Evolutionary conservation across 2,797 vertebrate genomes (phyloP).

Genomic region (Danio albolineatus): DNA sequence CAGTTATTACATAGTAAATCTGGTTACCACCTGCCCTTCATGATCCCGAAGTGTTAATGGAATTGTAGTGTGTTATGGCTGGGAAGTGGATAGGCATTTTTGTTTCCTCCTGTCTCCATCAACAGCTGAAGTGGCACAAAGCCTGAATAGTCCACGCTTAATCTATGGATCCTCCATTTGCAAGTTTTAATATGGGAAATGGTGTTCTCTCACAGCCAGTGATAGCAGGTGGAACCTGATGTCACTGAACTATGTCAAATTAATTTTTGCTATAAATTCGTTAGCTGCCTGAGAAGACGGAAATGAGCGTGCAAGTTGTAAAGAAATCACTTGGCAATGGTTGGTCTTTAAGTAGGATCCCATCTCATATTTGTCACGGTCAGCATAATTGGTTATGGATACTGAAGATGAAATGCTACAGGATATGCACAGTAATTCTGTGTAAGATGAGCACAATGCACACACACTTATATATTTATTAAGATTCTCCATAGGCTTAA

Average conservation of each 20-base stretch:
- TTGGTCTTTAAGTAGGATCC: neutral
- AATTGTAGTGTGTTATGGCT: constrained; percentile 60
- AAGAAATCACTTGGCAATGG: constrained; percentile 17
- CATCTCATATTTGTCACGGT: constrained; percentile 3
- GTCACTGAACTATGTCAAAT: constrained; percentile 7
- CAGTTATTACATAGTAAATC: neutral
- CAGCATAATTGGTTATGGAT: constrained; percentile 38
- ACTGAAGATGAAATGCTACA: constrained; percentile 3
- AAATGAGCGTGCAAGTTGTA: neutral
- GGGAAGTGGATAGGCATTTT: constrained; percentile 29
- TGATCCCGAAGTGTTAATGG: neutral
- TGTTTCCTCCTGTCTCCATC: constrained; percentile 46
- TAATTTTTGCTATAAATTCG: neutral
- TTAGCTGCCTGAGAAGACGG: neutral
- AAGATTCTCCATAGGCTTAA: too few species aligned
- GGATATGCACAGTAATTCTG: neutral
- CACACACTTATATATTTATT: neutral
- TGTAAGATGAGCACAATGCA: constrained; percentile 16
- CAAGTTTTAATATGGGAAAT: constrained; percentile 26
- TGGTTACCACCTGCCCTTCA: neutral
- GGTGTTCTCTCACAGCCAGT: neutral
- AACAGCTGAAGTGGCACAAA: constrained; percentile 58
- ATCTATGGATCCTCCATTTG: constrained; percentile 51
- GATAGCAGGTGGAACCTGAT: constrained; percentile 20
- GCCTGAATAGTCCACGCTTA: constrained; percentile 61